phyloP scores from a whole-genome alignment of 1,140 invertebrate species.

The Hypsibius dujardini region DNA sequence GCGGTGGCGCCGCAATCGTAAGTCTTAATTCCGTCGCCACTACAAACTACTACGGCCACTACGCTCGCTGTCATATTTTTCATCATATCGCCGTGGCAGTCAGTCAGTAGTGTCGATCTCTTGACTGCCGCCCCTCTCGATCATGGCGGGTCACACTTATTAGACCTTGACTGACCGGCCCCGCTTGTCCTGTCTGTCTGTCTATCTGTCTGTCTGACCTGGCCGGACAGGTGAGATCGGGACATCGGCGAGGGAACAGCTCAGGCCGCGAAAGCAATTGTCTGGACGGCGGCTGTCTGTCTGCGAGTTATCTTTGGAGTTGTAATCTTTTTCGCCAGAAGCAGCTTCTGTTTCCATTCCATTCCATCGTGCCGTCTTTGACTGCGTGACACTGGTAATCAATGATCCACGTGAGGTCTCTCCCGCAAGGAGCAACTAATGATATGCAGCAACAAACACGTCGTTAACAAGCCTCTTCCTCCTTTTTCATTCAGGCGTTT shows the following conservation, averaged over 20 bases:
- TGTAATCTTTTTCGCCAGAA: too few relatives aligned
- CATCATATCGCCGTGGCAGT: neutral
- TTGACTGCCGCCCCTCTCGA: neutral
- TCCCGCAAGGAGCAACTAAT: neutral
- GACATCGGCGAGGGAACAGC: too few relatives aligned
- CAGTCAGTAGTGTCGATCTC: neutral
- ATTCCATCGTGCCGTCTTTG: too few relatives aligned
- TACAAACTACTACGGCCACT: too few relatives aligned
- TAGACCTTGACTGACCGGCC: slow-evolving; percentile 8
- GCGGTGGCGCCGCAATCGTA: neutral
- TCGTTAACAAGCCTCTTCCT: neutral
- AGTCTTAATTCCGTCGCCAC: neutral
- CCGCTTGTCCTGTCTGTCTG: neutral
- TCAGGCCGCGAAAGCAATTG: too few relatives aligned
- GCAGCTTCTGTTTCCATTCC: too few relatives aligned
- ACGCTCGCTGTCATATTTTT: neutral
- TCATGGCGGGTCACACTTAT: slow-evolving; percentile 1
- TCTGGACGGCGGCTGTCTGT: too few relatives aligned
- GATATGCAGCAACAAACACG: neutral
- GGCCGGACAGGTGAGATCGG: too few relatives aligned
- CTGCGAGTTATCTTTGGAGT: too few relatives aligned
- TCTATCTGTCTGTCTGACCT: too few relatives aligned
- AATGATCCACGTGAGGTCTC: neutral
- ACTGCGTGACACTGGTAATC: too few relatives aligned
- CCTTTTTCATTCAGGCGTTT: slow-evolving; percentile 1